Conservation (phyloP, 2,113 vertebrate genomes). For the Delphinapterus leucas region DNA sequence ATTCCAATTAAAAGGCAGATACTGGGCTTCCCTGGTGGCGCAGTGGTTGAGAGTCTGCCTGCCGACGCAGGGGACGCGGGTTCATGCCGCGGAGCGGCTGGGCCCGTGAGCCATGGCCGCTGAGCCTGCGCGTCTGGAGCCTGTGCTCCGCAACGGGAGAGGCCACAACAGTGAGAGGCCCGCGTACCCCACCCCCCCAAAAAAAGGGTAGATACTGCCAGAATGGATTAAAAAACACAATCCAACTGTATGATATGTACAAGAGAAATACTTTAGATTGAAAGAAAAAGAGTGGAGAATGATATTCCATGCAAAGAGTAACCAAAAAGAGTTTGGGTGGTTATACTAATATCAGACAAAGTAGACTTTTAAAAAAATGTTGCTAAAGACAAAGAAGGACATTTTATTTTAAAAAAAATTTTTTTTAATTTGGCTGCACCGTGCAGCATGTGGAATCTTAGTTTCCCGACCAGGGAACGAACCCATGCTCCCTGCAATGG, state of each 20-base stretch:
- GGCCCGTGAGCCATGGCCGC: too few relatives aligned
- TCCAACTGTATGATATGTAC: not conserved
- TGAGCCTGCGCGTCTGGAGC: too few relatives aligned
- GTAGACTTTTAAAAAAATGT: not conserved
- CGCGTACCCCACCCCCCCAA: rapidly evolving
- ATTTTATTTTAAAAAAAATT: not conserved
- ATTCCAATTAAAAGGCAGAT: not conserved
- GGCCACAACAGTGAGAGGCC: too few relatives aligned
- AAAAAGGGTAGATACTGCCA: not conserved
- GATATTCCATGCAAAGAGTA: not conserved
- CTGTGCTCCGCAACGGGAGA: too few relatives aligned
- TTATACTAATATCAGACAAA: not conserved
- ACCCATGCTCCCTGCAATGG: too few relatives aligned
- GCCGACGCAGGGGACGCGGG: too few relatives aligned
- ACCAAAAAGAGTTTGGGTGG: not conserved
- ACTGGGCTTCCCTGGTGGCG: not conserved
- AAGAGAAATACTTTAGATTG: not conserved
- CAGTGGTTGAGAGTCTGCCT: too few relatives aligned
- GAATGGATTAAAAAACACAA: not conserved
- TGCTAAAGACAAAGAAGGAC: not conserved
- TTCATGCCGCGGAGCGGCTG: too few relatives aligned
- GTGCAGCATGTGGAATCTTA: too few relatives aligned
- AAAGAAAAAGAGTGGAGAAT: not conserved
- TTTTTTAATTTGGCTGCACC: too few relatives aligned
- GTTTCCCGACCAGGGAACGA: too few relatives aligned